phyloP scores from a whole-genome alignment of 2,888 invertebrate species.

The Schizaphis graminum region DNA sequence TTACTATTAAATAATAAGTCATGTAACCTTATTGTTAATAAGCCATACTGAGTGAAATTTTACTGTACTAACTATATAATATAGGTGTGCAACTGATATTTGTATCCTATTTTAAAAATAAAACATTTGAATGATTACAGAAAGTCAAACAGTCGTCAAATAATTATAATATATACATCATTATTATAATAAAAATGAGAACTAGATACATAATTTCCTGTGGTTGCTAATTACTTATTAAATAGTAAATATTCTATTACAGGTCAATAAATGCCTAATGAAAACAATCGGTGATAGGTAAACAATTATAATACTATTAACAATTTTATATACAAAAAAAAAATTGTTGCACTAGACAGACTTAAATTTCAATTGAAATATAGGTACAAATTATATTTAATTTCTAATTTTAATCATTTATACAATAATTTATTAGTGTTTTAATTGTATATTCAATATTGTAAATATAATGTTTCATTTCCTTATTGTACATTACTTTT shows the following conservation, averaged over 20 bases:
- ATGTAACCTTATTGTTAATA: background rate
- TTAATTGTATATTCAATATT: background rate
- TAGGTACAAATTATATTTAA: background rate
- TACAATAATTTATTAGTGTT: background rate
- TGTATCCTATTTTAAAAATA: background rate
- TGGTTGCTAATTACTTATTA: background rate
- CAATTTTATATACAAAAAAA: background rate
- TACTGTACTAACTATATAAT: background rate
- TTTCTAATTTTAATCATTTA: background rate
- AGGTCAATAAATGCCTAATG: background rate
- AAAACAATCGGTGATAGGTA: background rate
- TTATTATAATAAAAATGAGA: background rate
- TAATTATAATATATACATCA: background rate
- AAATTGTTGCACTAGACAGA: background rate
- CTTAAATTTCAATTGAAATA: background rate
- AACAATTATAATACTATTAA: background rate
- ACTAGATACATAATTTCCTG: background rate
- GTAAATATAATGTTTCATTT: background rate
- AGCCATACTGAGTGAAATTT: background rate
- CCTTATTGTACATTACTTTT: conserved; percentile 22
- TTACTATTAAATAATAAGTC: background rate
- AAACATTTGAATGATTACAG: background rate
- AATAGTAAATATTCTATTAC: background rate
- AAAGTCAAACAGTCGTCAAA: background rate
- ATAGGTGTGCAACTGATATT: background rate